phyloP scores from a whole-genome alignment of 2,888 invertebrate species.

The Parochlus steinenii region DNA sequence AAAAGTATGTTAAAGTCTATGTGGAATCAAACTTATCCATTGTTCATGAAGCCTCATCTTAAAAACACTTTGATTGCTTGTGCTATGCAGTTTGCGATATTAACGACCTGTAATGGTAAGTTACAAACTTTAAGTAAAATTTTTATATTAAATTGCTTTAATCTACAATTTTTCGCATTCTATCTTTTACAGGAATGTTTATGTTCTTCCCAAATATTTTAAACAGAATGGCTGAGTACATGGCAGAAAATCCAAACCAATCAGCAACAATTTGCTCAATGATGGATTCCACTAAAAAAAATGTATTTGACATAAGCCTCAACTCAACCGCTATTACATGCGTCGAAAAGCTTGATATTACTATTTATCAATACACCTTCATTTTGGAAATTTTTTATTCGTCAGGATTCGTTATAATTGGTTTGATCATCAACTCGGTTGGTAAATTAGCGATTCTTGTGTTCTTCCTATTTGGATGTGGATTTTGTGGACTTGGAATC shows the following conservation, averaged over 20 bases:
- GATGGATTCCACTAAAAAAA: slow-evolving; percentile 16
- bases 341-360: slow-evolving; percentile 4
- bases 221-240: slow-evolving; percentile 22
- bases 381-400: slow-evolving; percentile 8
- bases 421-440: slow-evolving; percentile 20
- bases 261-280: slow-evolving; percentile 22
- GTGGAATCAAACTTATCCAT: slow-evolving; percentile 25
- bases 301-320: neutral
- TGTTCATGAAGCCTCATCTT: slow-evolving; percentile 22
- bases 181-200: too few species aligned
- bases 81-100: slow-evolving; percentile 23
- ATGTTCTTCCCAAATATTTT: slow-evolving; percentile 27
- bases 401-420: slow-evolving; percentile 20
- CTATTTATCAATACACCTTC: slow-evolving; percentile 7
- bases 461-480: slow-evolving; percentile 18
- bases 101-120: slow-evolving; percentile 21
- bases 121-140: neutral
- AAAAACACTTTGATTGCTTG: slow-evolving; percentile 22
- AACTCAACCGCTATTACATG: too few species aligned
- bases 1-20: slow-evolving; percentile 19
- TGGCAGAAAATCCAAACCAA: slow-evolving; percentile 19
- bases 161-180: slow-evolving; percentile 14
- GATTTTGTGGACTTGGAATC: slow-evolving; percentile 18
- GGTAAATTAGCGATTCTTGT: slow-evolving; percentile 21
- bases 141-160: neutral